Conservation (phyloP, 1,140 invertebrate species). For the Eurosta solidaginis region DNA sequence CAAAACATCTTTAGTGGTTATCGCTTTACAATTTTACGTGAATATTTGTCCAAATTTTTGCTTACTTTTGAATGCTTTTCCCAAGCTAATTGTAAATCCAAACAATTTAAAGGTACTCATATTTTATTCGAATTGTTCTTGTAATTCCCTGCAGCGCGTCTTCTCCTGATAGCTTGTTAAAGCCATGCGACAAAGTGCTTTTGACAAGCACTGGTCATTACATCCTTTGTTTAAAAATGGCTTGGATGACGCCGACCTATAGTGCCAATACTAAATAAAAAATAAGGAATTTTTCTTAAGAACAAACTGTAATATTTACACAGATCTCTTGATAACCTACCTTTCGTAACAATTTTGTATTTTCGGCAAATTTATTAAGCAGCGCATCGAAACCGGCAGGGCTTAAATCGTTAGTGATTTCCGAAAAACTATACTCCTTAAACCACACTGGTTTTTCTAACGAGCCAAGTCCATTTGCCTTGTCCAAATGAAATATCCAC, state of each 20-base stretch:
- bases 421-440: constrained; percentile 72
- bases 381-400: constrained; percentile 61
- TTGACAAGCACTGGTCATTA: constrained; percentile 64
- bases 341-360: not conserved
- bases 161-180: constrained; percentile 63
- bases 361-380: constrained; percentile 44
- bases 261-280: constrained; percentile 59
- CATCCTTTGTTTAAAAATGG: constrained; percentile 63
- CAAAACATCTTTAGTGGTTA: too few species aligned
- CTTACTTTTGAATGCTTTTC: too few species aligned
- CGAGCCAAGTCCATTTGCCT: constrained; percentile 68
- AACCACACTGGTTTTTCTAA: constrained; percentile 64
- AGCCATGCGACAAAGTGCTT: constrained; percentile 65
- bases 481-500: constrained; percentile 78
- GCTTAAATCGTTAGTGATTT: constrained; percentile 63
- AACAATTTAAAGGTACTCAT: constrained; percentile 41
- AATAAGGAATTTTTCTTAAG: not conserved
- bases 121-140: constrained; percentile 40
- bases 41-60: too few species aligned
- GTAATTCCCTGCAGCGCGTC: constrained; percentile 64
- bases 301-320: too few species aligned
- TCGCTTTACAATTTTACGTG: too few species aligned
- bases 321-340: not conserved
- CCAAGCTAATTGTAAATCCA: too few species aligned
- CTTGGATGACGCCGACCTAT: constrained; percentile 65